phyloP scores from a whole-genome alignment of 2,888 invertebrate species.

The Drosophila bunnanda region DNA sequence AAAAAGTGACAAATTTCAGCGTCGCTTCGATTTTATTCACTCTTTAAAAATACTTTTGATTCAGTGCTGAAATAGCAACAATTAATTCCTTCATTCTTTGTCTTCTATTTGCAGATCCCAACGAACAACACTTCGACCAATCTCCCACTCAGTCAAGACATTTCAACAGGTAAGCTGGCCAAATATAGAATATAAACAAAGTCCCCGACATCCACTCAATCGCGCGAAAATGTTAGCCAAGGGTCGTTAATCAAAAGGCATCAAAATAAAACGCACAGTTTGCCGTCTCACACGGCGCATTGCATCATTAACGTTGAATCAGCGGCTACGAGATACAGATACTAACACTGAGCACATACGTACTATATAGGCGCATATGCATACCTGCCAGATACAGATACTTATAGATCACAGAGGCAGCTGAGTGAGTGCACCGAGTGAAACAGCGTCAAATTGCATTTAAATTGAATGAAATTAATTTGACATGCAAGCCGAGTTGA shows the following conservation, averaged over 20 bases:
- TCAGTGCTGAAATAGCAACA: background rate
- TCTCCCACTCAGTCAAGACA: constrained; percentile 39
- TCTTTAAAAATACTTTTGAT: background rate
- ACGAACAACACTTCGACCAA: constrained; percentile 54
- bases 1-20: background rate
- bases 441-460: constrained; percentile 78
- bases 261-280: constrained; percentile 73
- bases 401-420: constrained; percentile 42
- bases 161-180: constrained; percentile 55
- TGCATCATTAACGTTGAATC: constrained; percentile 70
- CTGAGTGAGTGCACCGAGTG: constrained; percentile 48
- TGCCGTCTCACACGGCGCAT: constrained; percentile 64
- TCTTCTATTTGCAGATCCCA: constrained; percentile 61
- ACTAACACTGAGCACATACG: constrained; percentile 3
- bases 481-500: constrained; percentile 73
- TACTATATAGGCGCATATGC: constrained; percentile 15
- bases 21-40: background rate
- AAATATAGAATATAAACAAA: constrained; percentile 24
- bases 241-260: constrained; percentile 72
- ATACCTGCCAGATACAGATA: constrained; percentile 56
- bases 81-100: background rate
- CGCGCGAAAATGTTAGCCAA: constrained; percentile 57
- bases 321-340: constrained; percentile 29
- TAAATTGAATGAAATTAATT: constrained; percentile 80
- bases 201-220: constrained; percentile 38